Conservation (phyloP, 2,888 invertebrate genomes). For the Drosophila meridiana region DNA sequence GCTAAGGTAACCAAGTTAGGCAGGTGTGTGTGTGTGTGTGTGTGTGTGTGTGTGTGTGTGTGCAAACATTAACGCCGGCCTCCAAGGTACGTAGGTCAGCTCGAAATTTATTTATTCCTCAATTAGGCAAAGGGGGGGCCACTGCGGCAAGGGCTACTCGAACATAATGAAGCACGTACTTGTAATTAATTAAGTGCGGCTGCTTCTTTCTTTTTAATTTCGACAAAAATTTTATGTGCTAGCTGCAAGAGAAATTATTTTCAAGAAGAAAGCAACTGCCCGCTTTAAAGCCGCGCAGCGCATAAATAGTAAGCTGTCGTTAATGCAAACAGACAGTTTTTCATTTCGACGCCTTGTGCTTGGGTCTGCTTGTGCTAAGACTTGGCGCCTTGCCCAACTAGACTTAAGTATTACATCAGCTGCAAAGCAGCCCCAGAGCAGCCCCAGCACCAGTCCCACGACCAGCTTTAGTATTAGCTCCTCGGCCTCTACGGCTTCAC, state of each 20-base stretch:
- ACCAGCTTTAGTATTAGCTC: neutral
- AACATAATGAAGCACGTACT: conserved; percentile 76
- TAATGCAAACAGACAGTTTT: conserved; percentile 45
- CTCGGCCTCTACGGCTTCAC: conserved; percentile 13
- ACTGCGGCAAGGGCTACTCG: conserved; percentile 13
- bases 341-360: conserved; percentile 56
- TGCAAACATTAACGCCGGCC: conserved; percentile 54
- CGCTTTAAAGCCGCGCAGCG: conserved; percentile 14
- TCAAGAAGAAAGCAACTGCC: neutral
- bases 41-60: conserved; percentile 35
- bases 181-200: conserved; percentile 81
- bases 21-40: conserved; percentile 62
- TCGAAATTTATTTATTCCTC: conserved; percentile 77
- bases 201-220: conserved; percentile 71
- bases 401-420: conserved; percentile 27
- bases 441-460: too few species aligned
- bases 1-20: conserved; percentile 59
- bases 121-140: conserved; percentile 51
- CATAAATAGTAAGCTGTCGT: conserved; percentile 47
- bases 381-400: conserved; percentile 57
- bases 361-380: conserved; percentile 14
- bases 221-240: conserved; percentile 44
- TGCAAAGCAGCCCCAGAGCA: neutral
- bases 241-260: conserved; percentile 6
- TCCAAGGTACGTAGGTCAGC: conserved; percentile 57